These are phyloP conservation scores for Cataglyphis altisquamis DNA, from an alignment of 2,888 invertebrate species.

Conservation along the genomic window DNA sequence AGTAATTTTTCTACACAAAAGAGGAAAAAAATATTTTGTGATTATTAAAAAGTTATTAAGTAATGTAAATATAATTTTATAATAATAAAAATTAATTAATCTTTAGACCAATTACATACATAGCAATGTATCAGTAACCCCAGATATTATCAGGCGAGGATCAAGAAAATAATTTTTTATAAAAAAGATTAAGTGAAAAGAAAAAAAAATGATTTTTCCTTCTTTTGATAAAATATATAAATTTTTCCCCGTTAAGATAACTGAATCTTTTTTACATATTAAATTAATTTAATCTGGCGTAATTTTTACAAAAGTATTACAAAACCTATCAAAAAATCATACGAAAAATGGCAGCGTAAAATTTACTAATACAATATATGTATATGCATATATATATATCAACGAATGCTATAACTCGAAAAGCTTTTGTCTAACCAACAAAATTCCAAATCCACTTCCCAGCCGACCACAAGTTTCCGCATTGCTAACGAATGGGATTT, in stretches of 20 bases:
- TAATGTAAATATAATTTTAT: not conserved
- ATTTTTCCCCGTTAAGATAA: not conserved
- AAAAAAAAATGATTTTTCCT: not conserved
- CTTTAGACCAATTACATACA: not conserved
- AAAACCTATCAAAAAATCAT: not conserved
- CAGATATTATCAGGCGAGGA: not conserved
- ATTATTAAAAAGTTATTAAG: not conserved
- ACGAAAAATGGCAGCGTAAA: not conserved
- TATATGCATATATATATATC: not conserved
- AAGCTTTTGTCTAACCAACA: conserved; percentile 20
- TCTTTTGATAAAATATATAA: not conserved
- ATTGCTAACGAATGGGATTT: conserved; percentile 75
- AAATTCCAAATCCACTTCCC: conserved; percentile 72
- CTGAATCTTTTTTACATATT: not conserved
- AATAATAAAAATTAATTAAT: not conserved
- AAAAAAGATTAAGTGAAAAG: not conserved
- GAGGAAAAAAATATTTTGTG: not conserved
- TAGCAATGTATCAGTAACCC: not conserved
- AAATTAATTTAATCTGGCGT: not conserved
- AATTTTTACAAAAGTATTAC: not conserved
- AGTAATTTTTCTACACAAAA: not conserved
- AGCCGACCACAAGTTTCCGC: conserved; percentile 67
- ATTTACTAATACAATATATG: not conserved
- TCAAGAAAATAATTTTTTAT: not conserved
- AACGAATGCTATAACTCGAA: not conserved